Base-by-base conservation (phyloP, 2,888 invertebrate species). In the Aspidiotus rigidus region DNA sequence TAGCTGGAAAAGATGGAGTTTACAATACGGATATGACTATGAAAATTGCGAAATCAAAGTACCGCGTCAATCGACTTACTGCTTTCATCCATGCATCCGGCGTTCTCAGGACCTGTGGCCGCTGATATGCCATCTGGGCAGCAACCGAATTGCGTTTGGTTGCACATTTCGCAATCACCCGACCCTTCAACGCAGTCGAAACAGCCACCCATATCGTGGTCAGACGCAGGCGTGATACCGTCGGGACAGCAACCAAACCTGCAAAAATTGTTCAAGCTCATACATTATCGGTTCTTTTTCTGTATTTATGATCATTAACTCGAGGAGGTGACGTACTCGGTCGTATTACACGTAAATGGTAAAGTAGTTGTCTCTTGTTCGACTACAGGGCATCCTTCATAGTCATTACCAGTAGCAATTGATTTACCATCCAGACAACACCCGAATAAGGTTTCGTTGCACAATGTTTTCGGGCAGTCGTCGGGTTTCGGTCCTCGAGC, bases 231-330 rank as follows among this genome's bases (percentile, higher is more conserved):
- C 57, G 85, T 83, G 74, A 88, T 85, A 76, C 93, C 90, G 76
- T 97, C 95, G 0, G 89, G 89, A 75, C 96, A 97, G 78, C 96
- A 97, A 13, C 93, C 93, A 75, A 84, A 86, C 61, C 83, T 78
- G 0, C 16, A 66, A 63, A 39, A 55, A 64, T 8, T 16, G 28
- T 5, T 3, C 3, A 15, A n/a, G 15, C 2, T 53, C 15, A 53
- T 53, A 53, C 13, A 53, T 53, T 53, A n/a, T 13, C 3, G 15
- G 5, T 28, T 28, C 28, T 3, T 28, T 28, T 28, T 28, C n/a
- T n/a, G n/a, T n/a, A 5, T 5, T 28, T 28, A 28, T 28, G 28
- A 28, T 28, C 28, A 28, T 28, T 5, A 28, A 28, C 28, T 28
- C 28, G 28, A 5, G 57, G 3, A 57, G 15, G 7, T 16, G 15